Percentiles rank a stretch among this genome's conserved stretches.
phyloP scores from a whole-genome alignment of 2,797 vertebrate genomes.

The Pangasius krempfi region DNA sequence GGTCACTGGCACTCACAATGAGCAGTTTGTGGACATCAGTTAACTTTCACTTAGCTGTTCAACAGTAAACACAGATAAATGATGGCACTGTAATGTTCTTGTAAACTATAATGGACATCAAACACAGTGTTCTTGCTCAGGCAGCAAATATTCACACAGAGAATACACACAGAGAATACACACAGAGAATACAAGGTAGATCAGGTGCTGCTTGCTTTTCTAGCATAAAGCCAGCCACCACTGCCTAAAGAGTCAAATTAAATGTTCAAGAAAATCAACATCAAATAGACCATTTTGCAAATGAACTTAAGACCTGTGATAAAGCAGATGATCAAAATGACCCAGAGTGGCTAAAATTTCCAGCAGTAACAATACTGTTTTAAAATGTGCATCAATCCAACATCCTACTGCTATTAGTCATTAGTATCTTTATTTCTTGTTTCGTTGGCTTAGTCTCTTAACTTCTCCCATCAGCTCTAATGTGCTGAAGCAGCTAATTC shows the following conservation, averaged over 20 bases:
- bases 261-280: neutral
- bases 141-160: neutral
- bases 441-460: neutral
- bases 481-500: neutral
- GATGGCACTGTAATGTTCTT: neutral
- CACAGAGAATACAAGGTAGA: neutral
- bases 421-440: neutral
- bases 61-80: neutral
- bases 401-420: neutral
- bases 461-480: neutral
- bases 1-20: neutral
- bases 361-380: neutral
- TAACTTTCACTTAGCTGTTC: neutral
- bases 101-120: neutral
- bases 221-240: neutral
- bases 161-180: neutral
- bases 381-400: neutral
- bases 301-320: neutral
- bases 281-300: neutral
- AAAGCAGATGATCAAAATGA: neutral
- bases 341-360: neutral
- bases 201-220: neutral
- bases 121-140: neutral
- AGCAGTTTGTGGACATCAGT: neutral
- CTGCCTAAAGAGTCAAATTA: neutral